Evolutionary conservation across 2,888 invertebrate genomes (phyloP).

Genomic region (Cerceris ruficornis): DNA sequence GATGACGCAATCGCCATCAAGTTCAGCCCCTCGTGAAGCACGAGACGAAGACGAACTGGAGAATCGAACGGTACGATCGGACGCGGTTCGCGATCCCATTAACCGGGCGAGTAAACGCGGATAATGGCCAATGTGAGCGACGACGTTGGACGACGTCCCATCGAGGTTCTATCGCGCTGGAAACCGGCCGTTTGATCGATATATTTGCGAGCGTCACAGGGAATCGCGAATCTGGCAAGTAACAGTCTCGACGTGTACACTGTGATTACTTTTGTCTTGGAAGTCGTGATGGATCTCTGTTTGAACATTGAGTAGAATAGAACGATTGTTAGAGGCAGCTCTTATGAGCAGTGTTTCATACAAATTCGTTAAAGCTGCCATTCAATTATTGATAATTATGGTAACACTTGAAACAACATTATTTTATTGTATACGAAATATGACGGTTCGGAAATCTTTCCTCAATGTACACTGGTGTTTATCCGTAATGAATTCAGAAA

Average conservation of each 20-base stretch:
- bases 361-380: too few species aligned
- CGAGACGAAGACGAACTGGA: conserved; percentile 53
- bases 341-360: too few species aligned
- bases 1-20: conserved; percentile 67
- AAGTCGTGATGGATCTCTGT: not conserved
- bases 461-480: too few species aligned
- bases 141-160: conserved; percentile 43
- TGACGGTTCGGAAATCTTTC: too few species aligned
- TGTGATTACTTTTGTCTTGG: not conserved
- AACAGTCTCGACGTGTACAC: not conserved
- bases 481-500: too few species aligned
- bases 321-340: not conserved
- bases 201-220: conserved; percentile 41
- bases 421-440: too few species aligned
- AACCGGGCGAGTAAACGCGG: conserved; percentile 51
- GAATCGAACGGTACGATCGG: conserved; percentile 58
- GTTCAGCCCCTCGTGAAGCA: conserved; percentile 45
- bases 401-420: too few species aligned
- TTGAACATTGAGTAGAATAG: not conserved
- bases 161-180: conserved; percentile 37
- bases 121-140: conserved; percentile 45
- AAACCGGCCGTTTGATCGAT: conserved; percentile 58
- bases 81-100: conserved; percentile 60
- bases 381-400: too few species aligned
- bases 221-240: conserved; percentile 29